Base-by-base conservation (phyloP, 1,140 invertebrate species). In the Formica exsecta region DNA sequence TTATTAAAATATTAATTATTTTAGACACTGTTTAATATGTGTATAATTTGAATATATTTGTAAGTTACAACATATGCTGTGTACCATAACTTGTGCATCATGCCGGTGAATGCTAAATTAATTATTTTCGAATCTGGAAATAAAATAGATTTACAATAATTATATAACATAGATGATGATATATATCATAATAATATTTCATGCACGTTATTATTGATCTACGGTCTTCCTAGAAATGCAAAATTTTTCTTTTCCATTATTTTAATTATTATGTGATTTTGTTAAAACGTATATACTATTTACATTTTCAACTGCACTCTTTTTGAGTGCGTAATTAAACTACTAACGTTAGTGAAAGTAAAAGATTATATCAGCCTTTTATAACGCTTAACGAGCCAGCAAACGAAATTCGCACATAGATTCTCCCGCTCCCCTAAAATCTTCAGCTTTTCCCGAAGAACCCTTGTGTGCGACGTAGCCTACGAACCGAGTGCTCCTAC, bases 351-450 rank as follows among this genome's bases (percentile, higher is more conserved):
- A 54, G 16, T 32, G 59, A 54, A 38, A 80, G 48, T 25, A 29
- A 38, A 68, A 48, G 64, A n/a, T 13, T 16, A 83, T 59, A 57
- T 44, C 25, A n/a, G 11, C 19, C 36, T 87, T 79, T 85, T 29
- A 86, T 81, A 71, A 65, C 51, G 54, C 38, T 71, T 86, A 86
- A 83, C 76, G 71, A 86, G 51, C 54, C 70, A 36, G 6, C 71
- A 65, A 19, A 71, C 51, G 87, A 86, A 87, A 89, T 85, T 86
- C 76, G 62, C 84, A 75, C 76, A 29, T 29, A 29, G 64, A 86
- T 62, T 44, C 54, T 68, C 75, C 57, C 76, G 48, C 51, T 80
- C 48, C 48, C 25, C 25, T 5, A 41, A 29, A 62, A 77, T 83
- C 73, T 83, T 73, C 71, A 74, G 74, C 62, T 77, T 65, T 86